Percentiles rank a stretch among this genome's conserved stretches.
Evolutionary conservation across 2,113 vertebrate genomes (phyloP).

Genomic region (Mesocricetus auratus): DNA sequence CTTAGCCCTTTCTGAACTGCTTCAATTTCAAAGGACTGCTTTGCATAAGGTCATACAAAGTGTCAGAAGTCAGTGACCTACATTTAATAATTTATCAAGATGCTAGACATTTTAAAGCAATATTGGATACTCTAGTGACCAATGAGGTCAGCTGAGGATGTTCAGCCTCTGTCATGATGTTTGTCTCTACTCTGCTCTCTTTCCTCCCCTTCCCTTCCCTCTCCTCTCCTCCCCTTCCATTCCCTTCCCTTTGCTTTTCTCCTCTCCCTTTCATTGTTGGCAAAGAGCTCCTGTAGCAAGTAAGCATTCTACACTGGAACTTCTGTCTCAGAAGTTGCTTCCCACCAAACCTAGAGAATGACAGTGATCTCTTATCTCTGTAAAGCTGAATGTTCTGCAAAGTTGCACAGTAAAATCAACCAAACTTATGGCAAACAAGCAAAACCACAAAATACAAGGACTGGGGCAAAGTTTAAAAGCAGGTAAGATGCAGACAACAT

Average conservation of each 20-base stretch:
- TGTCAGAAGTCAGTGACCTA: background rate
- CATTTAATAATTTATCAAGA: background rate
- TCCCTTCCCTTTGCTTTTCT: background rate
- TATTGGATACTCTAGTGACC: background rate
- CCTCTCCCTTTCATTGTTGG: background rate
- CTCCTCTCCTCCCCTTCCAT: rapidly evolving
- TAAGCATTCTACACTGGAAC: background rate
- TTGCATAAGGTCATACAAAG: background rate
- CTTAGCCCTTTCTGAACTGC: background rate
- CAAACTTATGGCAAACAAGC: background rate
- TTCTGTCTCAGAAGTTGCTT: background rate
- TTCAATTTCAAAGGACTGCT: background rate
- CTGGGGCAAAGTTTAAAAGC: background rate
- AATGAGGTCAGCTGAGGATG: background rate
- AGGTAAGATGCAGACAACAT: background rate
- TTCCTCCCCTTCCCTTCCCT: rapidly evolving
- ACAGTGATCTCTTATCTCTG: background rate
- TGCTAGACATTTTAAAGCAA: background rate
- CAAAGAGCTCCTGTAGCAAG: background rate
- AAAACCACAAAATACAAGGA: background rate
- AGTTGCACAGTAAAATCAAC: background rate
- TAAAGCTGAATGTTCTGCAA: background rate
- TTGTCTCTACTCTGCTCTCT: background rate
- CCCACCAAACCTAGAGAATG: background rate
- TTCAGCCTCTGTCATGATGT: background rate